Evolutionary conservation across 2,113 vertebrate species (phyloP).

Genomic region (Gymnocephalus cernua): DNA sequence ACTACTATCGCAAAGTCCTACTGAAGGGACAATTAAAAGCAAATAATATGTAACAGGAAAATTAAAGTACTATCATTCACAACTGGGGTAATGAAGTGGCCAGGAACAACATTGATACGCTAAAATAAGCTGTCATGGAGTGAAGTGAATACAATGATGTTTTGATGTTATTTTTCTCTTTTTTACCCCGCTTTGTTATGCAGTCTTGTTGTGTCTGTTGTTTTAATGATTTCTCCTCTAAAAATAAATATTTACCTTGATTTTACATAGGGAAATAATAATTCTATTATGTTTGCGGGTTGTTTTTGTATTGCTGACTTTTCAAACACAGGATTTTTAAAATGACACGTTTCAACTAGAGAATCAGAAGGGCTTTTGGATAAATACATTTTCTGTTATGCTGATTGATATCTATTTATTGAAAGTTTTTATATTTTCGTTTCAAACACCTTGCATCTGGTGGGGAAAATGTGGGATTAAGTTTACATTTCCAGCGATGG

Average conservation of each 20-base stretch:
- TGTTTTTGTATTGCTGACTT: background rate
- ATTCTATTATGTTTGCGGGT: background rate
- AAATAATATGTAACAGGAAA: background rate
- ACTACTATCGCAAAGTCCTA: background rate
- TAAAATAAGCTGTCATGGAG: background rate
- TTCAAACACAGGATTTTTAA: background rate
- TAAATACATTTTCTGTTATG: background rate
- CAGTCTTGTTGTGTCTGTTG: background rate
- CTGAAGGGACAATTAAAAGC: background rate
- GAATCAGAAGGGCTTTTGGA: background rate
- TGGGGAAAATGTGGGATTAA: background rate
- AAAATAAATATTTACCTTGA: background rate
- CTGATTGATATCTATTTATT: background rate
- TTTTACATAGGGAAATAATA: background rate
- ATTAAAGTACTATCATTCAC: background rate
- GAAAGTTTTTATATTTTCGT: background rate
- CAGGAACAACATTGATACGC: background rate
- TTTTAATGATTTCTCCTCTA: background rate
- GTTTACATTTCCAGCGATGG: background rate
- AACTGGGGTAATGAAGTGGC: background rate
- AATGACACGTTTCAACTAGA: background rate
- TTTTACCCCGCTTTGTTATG: background rate
- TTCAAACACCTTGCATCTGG: constrained; percentile 1
- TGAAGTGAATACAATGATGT: background rate
- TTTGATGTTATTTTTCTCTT: background rate